Base-by-base conservation (phyloP, 2,888 invertebrate genomes). In the Artemia sp. region DNA sequence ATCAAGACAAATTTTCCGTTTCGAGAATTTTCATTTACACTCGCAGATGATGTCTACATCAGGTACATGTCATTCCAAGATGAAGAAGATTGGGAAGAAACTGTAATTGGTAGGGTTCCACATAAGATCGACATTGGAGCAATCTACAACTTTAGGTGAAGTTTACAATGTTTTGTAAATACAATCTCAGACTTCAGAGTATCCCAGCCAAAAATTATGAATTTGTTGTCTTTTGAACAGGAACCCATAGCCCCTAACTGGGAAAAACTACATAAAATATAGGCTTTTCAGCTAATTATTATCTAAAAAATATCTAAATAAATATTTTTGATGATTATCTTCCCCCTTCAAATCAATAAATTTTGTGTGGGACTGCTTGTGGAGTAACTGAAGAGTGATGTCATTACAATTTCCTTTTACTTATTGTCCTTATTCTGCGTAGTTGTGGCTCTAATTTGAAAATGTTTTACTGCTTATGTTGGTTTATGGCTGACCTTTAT, bases 111-210 rank as follows among this genome's bases (percentile, higher is more conserved):
- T 74, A 85, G 85, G 75, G 84, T 85, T 75, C 98, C 98, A 0
- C 82, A 87, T 73, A 98, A 98, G 81, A 90, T 99, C 74, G 98
- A 99, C 80, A 90, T 99, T 75, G 98, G 98, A 67, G 91, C 94
- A 50, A 86, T 95, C 12, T 93, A 90, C 77, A 83, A 83, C 73
- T 80, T 80, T 3, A 83, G 82, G 85, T 84, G 78, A 78, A n/a
- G 38, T 38, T 38, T 68, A 11, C 9, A 8, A 19, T 52, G 52
- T 51, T 58, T 10, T 68, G 12, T 24, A 58, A 67, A 38, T 19
- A 9, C 14, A 67, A 38, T 14, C 38, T 38, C 6, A 38, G 38
- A 38, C 38, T 38, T 38, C 0, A 38, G 38, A 38, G 38, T 38
- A 38, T 38, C 38, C 38, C 1, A 38, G 38, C 38, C 38, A 38